phyloP scores from a whole-genome alignment of 2,797 vertebrate species.

The Xyrichtys novacula region DNA sequence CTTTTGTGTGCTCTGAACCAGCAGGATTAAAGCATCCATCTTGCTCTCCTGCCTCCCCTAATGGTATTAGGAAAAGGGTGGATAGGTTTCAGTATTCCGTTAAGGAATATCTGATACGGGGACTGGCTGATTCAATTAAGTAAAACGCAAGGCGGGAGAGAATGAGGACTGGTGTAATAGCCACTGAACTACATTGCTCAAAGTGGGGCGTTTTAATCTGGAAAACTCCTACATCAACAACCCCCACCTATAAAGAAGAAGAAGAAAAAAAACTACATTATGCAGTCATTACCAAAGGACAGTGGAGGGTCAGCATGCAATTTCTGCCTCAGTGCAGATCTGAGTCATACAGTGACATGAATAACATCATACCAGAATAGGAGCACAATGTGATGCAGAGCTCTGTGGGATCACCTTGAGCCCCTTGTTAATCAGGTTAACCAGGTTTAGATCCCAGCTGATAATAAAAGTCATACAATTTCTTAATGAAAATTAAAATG shows the following conservation, averaged over 20 bases:
- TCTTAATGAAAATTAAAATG: too few species aligned
- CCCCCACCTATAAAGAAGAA: conserved; percentile 25
- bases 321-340: conserved; percentile 30
- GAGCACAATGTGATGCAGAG: neutral
- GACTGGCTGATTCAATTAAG: conserved; percentile 84
- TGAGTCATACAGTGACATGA: conserved; percentile 22
- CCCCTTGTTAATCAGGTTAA: neutral
- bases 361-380: conserved; percentile 13
- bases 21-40: conserved; percentile 85
- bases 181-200: conserved; percentile 49
- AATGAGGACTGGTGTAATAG: conserved; percentile 52
- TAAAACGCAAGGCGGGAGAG: conserved; percentile 79
- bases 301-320: conserved; percentile 28
- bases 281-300: conserved; percentile 44
- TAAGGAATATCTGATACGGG: conserved; percentile 85
- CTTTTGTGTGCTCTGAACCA: conserved; percentile 78
- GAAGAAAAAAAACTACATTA: too few species aligned
- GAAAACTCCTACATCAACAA: conserved; percentile 26
- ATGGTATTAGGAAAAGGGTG: conserved; percentile 84
- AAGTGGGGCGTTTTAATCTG: conserved; percentile 64
- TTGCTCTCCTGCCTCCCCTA: conserved; percentile 76
- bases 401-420: neutral
- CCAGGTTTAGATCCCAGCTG: neutral
- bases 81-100: conserved; percentile 85
- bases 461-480: neutral